Percentiles rank a stretch among this genome's conserved stretches.
These are phyloP conservation scores for Streptopelia turtur DNA, from an alignment of 2,797 vertebrate species.

Conservation along the genomic window DNA sequence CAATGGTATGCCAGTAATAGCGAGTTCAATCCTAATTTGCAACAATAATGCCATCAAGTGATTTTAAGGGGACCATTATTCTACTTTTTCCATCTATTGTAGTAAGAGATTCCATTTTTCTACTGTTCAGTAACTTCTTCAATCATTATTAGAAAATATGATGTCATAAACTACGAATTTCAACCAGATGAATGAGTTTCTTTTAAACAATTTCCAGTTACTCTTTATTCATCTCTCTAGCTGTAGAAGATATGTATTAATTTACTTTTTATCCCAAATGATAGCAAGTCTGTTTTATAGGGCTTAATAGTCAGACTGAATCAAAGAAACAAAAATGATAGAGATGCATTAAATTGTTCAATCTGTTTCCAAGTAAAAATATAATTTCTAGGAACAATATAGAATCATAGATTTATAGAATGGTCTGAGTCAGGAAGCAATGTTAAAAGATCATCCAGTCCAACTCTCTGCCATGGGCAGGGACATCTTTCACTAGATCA, in stretches of 20 bases:
- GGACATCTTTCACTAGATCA: background rate
- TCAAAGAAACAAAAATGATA: background rate
- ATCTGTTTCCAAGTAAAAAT: background rate
- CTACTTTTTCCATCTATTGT: background rate
- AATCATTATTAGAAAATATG: background rate
- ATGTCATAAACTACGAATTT: conserved; percentile 32
- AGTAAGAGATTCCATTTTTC: conserved; percentile 17
- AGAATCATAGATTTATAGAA: background rate
- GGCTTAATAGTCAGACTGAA: background rate
- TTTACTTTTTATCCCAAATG: background rate
- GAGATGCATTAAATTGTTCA: background rate
- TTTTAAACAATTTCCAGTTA: conserved; percentile 8
- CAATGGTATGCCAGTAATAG: background rate
- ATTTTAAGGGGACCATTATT: background rate
- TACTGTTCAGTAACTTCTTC: background rate
- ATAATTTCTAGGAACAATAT: background rate
- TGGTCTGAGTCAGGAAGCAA: background rate
- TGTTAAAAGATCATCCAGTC: background rate
- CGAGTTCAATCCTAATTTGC: conserved; percentile 1
- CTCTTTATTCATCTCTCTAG: background rate
- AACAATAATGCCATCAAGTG: background rate
- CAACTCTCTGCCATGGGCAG: background rate
- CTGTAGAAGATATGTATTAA: background rate
- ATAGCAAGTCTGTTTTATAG: background rate
- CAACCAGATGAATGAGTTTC: background rate